Conservation (phyloP, 1,140 invertebrate genomes). For the Heterodera carotae region DNA sequence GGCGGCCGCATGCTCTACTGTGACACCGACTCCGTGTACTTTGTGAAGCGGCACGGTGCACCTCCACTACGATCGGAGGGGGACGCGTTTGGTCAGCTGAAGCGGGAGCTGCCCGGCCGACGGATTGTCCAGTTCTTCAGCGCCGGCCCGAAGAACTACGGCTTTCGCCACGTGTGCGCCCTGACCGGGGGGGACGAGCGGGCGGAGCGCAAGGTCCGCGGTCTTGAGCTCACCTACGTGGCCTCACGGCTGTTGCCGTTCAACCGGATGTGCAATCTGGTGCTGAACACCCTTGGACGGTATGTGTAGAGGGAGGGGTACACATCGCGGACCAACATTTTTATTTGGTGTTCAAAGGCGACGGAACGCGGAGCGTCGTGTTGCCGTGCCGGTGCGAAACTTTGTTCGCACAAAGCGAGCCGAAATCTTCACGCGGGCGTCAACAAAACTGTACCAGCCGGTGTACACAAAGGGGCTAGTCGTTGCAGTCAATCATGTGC, state of each 20-base stretch:
- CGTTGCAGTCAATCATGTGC: too few relatives aligned
- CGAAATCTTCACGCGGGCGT: not conserved
- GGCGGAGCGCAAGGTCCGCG: not conserved
- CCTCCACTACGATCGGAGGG: not conserved
- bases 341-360: not conserved
- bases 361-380: not conserved
- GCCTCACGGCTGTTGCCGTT: not conserved
- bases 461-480: not conserved
- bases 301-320: too few relatives aligned
- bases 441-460: not conserved
- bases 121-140: slow-evolving; percentile 34
- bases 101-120: slow-evolving; percentile 11
- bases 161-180: slow-evolving; percentile 31
- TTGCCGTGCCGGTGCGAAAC: not conserved
- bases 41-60: not conserved
- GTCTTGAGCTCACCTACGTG: not conserved
- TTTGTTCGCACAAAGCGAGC: not conserved
- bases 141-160: slow-evolving; percentile 35
- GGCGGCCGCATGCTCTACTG: slow-evolving; percentile 26
- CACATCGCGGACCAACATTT: not conserved
- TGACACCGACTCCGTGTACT: slow-evolving; percentile 1
- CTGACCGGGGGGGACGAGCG: not conserved
- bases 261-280: not conserved
- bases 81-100: slow-evolving; percentile 23
- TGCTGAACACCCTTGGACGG: not conserved